Evolutionary conservation across 2,888 invertebrate species (phyloP).

Genomic region (Melolontha melolontha): DNA sequence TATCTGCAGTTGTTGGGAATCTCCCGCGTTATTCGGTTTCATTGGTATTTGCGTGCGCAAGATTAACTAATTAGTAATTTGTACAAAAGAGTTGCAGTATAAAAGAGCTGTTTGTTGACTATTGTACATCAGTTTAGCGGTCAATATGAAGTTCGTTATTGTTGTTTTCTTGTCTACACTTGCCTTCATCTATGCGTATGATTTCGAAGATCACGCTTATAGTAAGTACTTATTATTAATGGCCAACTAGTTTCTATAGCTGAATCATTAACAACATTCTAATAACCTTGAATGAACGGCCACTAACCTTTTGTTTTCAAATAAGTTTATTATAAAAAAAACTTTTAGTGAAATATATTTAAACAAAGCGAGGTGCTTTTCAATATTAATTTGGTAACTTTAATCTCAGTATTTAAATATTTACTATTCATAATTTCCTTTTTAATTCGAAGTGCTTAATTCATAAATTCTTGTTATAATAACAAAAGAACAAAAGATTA

Average conservation of each 20-base stretch:
- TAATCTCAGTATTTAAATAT: too few species aligned
- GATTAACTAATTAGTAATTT: neutral
- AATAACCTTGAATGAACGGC: neutral
- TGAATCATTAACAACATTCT: neutral
- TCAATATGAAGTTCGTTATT: conserved; percentile 20
- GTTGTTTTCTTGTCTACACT: neutral
- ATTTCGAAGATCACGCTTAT: conserved; percentile 15
- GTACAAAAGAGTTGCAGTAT: neutral
- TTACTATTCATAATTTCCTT: too few species aligned
- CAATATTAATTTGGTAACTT: too few species aligned
- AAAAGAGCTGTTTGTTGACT: conserved; percentile 9
- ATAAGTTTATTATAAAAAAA: too few species aligned
- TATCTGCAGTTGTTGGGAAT: conserved; percentile 6
- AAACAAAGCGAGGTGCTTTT: too few species aligned
- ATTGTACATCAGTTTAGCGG: conserved; percentile 1
- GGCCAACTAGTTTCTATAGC: neutral
- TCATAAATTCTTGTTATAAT: too few species aligned
- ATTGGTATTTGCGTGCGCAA: conserved; percentile 7
- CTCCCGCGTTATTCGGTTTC: neutral
- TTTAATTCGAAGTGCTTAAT: too few species aligned
- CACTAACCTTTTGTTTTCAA: neutral
- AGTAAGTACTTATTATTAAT: conserved; percentile 15
- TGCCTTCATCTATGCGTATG: neutral
- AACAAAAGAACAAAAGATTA: too few species aligned
- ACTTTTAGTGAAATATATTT: too few species aligned